A percentile compares a stretch with the other conserved stretches of the same genome.
These are phyloP conservation scores for Eurois occulta DNA, from an alignment of 2,888 invertebrate genomes.

Conservation along the genomic window DNA sequence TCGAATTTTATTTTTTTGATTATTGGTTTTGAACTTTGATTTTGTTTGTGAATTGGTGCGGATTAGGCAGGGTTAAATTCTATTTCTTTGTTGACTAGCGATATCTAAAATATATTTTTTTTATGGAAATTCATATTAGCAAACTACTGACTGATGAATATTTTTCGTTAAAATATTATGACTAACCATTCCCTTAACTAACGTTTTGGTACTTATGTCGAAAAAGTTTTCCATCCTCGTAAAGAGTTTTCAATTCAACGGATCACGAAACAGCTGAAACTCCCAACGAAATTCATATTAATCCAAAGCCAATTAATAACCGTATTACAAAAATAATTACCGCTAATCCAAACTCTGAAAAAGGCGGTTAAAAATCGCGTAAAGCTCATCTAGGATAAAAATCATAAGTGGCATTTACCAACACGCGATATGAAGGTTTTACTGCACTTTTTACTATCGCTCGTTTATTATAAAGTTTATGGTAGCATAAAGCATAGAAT, in stretches of 20 bases:
- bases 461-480: conserved; percentile 90
- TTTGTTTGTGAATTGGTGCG: conserved; percentile 11
- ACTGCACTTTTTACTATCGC: conserved; percentile 83
- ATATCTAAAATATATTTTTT: background rate
- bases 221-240: background rate
- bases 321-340: conserved; percentile 7
- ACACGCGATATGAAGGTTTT: conserved; percentile 83
- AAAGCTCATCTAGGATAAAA: conserved; percentile 67
- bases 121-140: background rate
- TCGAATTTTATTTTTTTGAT: conserved; percentile 10
- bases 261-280: background rate
- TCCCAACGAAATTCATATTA: background rate
- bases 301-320: conserved; percentile 10
- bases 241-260: background rate
- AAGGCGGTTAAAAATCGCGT: conserved; percentile 55
- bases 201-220: background rate
- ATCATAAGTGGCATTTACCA: conserved; percentile 72
- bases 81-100: background rate
- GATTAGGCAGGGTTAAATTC: conserved; percentile 27
- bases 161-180: background rate
- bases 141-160: background rate
- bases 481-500: conserved; percentile 86
- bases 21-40: conserved; percentile 13
- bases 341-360: conserved; percentile 18
- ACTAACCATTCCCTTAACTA: background rate